These are phyloP conservation scores for Dione vanillae DNA, from an alignment of 2,888 invertebrate genomes.

Conservation along the genomic window DNA sequence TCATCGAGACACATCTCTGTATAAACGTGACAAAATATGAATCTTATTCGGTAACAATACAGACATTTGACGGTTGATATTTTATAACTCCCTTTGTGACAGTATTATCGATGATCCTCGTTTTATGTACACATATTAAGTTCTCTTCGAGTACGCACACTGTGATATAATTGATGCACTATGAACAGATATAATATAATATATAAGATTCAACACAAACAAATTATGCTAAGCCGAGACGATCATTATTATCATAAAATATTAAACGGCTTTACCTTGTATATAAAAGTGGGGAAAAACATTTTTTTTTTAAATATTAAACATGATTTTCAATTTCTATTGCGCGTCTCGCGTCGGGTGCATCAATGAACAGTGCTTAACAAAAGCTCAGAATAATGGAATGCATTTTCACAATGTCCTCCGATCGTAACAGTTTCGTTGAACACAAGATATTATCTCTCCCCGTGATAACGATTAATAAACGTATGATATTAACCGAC, in stretches of 20 bases:
- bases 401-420: constrained; percentile 79
- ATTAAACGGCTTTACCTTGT: neutral
- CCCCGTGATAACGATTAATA: constrained; percentile 64
- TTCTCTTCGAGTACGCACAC: constrained; percentile 58
- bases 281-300: neutral
- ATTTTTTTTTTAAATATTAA: neutral
- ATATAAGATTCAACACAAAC: constrained; percentile 4
- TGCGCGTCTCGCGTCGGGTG: no score
- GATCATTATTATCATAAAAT: neutral
- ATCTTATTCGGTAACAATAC: constrained; percentile 82
- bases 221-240: constrained; percentile 11
- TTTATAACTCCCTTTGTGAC: constrained; percentile 79
- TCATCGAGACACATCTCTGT: constrained; percentile 82
- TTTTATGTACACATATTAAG: constrained; percentile 50
- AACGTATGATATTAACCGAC: no score
- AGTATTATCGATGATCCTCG: constrained; percentile 65
- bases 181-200: constrained; percentile 30
- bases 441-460: constrained; percentile 65
- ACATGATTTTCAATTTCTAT: neutral
- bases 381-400: constrained; percentile 70
- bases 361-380: constrained; percentile 78
- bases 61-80: constrained; percentile 71
- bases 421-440: constrained; percentile 65
- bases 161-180: constrained; percentile 54
- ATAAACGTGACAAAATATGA: constrained; percentile 84